phyloP scores from a whole-genome alignment of 2,888 invertebrate species.

The Sarcophaga rosellei region DNA sequence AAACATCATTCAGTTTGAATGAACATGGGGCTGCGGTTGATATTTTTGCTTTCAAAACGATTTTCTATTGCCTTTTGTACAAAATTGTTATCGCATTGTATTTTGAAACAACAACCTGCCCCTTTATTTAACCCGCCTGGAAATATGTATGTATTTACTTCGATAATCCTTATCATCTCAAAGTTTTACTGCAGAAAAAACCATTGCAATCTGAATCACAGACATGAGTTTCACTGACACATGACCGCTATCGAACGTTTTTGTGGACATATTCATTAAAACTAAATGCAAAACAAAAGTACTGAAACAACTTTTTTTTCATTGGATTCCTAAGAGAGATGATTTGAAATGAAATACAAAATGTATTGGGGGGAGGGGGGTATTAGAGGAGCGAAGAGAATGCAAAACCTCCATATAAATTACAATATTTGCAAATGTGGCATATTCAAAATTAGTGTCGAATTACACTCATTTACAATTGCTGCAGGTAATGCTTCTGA shows the following conservation, averaged over 20 bases:
- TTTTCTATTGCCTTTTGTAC: constrained; percentile 39
- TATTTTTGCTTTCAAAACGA: constrained; percentile 52
- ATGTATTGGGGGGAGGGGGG: too few species aligned
- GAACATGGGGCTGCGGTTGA: constrained; percentile 19
- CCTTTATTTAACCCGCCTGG: background rate
- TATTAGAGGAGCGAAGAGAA: too few species aligned
- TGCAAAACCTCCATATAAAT: too few species aligned
- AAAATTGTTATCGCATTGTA: constrained; percentile 37
- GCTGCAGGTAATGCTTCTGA: too few species aligned
- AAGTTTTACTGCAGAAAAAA: constrained; percentile 31
- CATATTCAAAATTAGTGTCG: too few species aligned
- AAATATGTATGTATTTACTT: background rate
- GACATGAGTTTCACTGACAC: background rate
- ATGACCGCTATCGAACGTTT: background rate
- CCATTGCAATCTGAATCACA: constrained; percentile 9
- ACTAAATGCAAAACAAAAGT: constrained; percentile 29
- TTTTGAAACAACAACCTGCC: background rate
- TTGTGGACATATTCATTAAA: background rate
- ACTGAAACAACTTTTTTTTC: constrained; percentile 9
- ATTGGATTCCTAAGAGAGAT: background rate
- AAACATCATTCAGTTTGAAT: constrained; percentile 18
- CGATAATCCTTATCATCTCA: background rate
- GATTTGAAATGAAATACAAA: too few species aligned
- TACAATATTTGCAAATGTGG: too few species aligned
- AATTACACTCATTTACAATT: too few species aligned